Base-by-base conservation (phyloP, 1,140 invertebrate species). In the Ladona fulva region DNA sequence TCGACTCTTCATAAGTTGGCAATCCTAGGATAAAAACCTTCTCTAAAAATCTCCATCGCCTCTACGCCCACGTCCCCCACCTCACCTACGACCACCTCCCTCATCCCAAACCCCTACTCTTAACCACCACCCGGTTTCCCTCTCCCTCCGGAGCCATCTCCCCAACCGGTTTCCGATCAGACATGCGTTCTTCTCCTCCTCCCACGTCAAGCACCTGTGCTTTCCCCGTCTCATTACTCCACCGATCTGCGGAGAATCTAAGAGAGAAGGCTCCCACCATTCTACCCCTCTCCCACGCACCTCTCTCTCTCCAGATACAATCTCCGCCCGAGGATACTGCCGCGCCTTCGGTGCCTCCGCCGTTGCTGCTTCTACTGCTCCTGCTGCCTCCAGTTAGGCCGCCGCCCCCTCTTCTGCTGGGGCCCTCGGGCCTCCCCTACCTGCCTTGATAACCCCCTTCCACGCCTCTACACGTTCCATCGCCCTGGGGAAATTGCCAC, bases 401-500 rank as follows among this genome's bases (percentile, higher is more conserved):
- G 44, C 44, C 44, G 10, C 10, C 44, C 44, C 44, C 19, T 11
- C 44, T 52, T 19, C 44, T 52, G 10, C 44, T 52, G 44, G 44
- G 10, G 44, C 44, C 44, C 19, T 52, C 10, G 19, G 19, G 44
- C 44, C 19, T 19, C 19, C 44, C 19, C 44, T 52, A 10, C 44
- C 44, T 19, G 10, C 19, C 44, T 52, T 52, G 44, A 52, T 52
- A 52, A 52, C 44, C 44, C 44, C 44, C 44, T 52, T 52, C 44
- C 44, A 11, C 44, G 10, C 44, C 44, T 10, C 44, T 19, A 10
- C 44, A 76, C 79, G 42, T 24, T 75, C 75, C 73, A 75, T 78
- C 78, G 77, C 78, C 78, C 76, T 76, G 42, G 75, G 84, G 83
- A 83, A 85, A 84, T 83, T 81, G 78, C 82, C 81, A 80, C 82